Evolutionary conservation across 2,888 invertebrate genomes (phyloP), one percentile per base, ranked within the genome.

Genomic region (Archaeoteleia sp.): DNA sequence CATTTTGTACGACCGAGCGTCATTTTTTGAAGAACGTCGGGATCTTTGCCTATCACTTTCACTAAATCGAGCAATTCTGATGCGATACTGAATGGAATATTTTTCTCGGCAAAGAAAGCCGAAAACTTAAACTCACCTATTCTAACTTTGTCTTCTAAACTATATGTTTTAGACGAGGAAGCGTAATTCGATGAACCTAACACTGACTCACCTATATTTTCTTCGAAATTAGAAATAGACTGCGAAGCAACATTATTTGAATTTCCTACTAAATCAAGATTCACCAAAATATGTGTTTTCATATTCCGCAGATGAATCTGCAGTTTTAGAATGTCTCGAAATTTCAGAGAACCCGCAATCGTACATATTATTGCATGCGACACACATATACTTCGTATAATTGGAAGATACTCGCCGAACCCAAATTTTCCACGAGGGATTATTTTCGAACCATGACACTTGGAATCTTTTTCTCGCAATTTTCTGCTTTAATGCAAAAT

Each of bases 21-120:
- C 40, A 67, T 60, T 10, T 46, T 42, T 40, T 63, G 27, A 12
- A 45, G 25, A 55, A 69, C 55, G 12, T 51, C 8, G 2, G 58
- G 46, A 27, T 71, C 58, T 17, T 27, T 10, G 7, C 49, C 49
- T 15, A 62, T 29, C 1, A 29, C 17, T 48, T 71, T 57, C 6
- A 67, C 48, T 1, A 71, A 35, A 5, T 17, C 7, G 9, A 71
- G 27, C 6, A 65, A 35, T 10, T 12, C 9, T 4, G 48, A 23
- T 3, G 35, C 61, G 12, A 23, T 10, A 1, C 43, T 8, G 14
- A 61, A 46, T n/a, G 66, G 8, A 23, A 67, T 55, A 15, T 70
- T 66, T 14, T 70, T 25, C 17, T 62, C 67, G 1, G 51, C 61
- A 15, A 70, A 37, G 27, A 67, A 54, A 1, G 60, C n/a, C n/a